Evolutionary conservation across 2,888 invertebrate genomes (phyloP), one percentile per base, ranked within the genome.

Genomic region (Hemithea aestivaria): DNA sequence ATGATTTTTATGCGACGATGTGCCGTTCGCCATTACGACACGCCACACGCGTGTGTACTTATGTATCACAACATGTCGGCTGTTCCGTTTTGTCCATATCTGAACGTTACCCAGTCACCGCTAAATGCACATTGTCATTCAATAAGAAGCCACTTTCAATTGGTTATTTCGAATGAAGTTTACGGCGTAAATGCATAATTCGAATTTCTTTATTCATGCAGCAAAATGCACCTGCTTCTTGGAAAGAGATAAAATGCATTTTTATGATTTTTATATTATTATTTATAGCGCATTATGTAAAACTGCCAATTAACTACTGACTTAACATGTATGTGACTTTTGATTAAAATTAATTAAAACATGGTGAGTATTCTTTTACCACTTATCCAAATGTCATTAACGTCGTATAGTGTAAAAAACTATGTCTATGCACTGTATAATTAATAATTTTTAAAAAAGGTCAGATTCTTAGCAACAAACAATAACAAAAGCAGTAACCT

Each of bases 11-110:
- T 71, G 63, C 54, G 58, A 45, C 64, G 56, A 66, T 61, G 62
- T 60, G 58, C 65, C 62, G 70, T 51, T 63, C 64, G 77, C 73
- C 75, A 74, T 81, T 79, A 73, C 77, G 67, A 70, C 69, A 76
- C 63, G 62, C 66, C 59, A 62, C 58, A 56, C 51, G 58, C 64
- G 69, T 66, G 62, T 66, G n/a, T 34, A 37, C 37, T 29, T 25
- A 46, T 39, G 40, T 42, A 41, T 43, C 44, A 38, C 51, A 69
- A 69, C 65, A 72, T 67, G 68, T 69, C 67, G 54, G 67, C 59
- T 56, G 51, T 58, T 61, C 44, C 48, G 56, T 60, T 62, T 62
- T 58, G 55, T 54, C 55, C 48, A 40, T 49, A 57, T 55, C 36
- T 52, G 55, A 55, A 54, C 46, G 51, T 49, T 41, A 51, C 38